Conservation (phyloP, 2,888 invertebrate genomes). For the Synergus gifuensis region DNA sequence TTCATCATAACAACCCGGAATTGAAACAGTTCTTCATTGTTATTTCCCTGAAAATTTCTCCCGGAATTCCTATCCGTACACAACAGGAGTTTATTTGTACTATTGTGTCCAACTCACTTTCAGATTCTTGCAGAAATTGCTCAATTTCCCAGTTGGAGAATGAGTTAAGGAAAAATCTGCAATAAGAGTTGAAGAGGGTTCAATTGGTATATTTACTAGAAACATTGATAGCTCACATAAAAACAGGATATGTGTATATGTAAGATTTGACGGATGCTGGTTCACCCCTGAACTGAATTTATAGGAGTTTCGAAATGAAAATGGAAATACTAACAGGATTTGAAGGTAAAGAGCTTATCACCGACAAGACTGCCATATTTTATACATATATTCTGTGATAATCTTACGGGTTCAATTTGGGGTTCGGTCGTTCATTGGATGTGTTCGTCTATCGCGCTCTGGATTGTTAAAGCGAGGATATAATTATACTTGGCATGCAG, state of each 20-base stretch:
- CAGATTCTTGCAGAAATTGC: background rate
- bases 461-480: constrained; percentile 10
- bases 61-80: background rate
- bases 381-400: constrained; percentile 26
- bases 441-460: constrained; percentile 10
- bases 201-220: background rate
- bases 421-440: constrained; percentile 13
- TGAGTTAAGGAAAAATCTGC: background rate
- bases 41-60: background rate
- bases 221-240: background rate
- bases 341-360: background rate
- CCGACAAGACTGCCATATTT: background rate
- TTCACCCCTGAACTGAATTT: background rate
- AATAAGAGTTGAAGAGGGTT: background rate
- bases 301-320: background rate
- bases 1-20: constrained; percentile 5
- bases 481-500: constrained; percentile 30
- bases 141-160: background rate
- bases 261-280: background rate
- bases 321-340: background rate
- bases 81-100: background rate
- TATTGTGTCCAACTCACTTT: background rate
- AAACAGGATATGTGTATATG: background rate
- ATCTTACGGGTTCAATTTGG: constrained; percentile 34
- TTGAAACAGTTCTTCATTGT: constrained; percentile 12